A percentile compares a stretch with the other conserved stretches of the same genome.
phyloP scores from a whole-genome alignment of 2,797 vertebrate genomes.

The Melanotaenia nigrans region DNA sequence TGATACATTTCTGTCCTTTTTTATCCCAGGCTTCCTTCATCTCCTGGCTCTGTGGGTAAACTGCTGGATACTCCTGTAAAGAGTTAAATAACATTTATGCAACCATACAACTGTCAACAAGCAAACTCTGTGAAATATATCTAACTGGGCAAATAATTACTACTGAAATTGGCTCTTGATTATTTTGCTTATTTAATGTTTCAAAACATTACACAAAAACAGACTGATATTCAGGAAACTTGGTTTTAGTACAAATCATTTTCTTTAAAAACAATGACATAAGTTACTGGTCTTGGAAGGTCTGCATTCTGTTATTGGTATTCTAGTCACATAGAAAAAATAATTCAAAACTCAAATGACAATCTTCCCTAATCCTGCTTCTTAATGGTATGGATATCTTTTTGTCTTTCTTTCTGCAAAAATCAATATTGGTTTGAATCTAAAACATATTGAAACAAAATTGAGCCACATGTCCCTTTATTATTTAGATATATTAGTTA shows the following conservation, averaged over 20 bases:
- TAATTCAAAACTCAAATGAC: background rate
- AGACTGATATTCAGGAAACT: background rate
- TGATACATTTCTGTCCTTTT: constrained; percentile 44
- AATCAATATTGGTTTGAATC: background rate
- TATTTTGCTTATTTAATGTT: background rate
- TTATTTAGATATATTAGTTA: background rate
- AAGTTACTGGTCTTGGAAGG: no score
- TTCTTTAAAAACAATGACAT: no score
- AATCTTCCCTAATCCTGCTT: background rate
- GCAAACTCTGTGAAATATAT: background rate
- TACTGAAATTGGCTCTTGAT: background rate
- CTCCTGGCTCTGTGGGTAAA: constrained; percentile 11
- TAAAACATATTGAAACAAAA: background rate
- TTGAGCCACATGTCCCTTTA: no score
- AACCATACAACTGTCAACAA: constrained; percentile 1
- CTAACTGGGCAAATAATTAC: background rate
- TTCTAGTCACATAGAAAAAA: no score
- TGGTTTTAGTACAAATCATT: background rate
- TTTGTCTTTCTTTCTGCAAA: background rate
- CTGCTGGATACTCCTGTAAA: constrained; percentile 33
- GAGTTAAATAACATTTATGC: background rate
- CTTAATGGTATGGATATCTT: background rate
- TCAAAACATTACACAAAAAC: background rate
- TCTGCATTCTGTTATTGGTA: no score
- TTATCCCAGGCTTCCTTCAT: constrained; percentile 22